Conservation (phyloP, 2,113 vertebrate genomes). For the Serinus canaria region DNA sequence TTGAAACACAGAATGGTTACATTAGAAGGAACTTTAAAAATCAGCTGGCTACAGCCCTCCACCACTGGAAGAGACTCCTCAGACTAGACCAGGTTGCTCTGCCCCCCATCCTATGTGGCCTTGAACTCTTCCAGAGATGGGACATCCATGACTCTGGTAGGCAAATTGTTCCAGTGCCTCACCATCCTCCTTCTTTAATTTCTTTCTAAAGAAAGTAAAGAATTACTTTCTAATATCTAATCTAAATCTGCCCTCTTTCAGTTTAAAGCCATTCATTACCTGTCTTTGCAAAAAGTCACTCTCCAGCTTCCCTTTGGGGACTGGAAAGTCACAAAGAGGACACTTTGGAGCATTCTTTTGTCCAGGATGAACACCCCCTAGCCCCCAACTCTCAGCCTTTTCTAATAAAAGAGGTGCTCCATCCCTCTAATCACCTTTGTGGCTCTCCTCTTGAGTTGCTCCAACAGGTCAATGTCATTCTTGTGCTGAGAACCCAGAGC, state of each 20-base stretch:
- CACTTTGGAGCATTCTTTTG: not conserved
- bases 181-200: not conserved
- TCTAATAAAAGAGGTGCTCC: not conserved
- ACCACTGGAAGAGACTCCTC: not conserved
- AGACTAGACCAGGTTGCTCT: not conserved
- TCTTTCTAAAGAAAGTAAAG: not conserved
- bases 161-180: not conserved
- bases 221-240: not conserved
- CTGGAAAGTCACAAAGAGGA: not conserved
- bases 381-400: not conserved
- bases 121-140: not conserved
- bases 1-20: not conserved
- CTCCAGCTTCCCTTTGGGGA: not conserved
- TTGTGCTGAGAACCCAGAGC: not conserved
- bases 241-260: not conserved
- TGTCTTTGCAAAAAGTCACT: not conserved
- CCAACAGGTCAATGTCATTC: not conserved
- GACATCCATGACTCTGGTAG: not conserved
- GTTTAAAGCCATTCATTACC: not conserved
- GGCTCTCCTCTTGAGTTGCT: not conserved
- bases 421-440: not conserved
- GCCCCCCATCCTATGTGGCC: too few relatives aligned
- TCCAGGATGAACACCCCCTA: accelerated
- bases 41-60: not conserved
- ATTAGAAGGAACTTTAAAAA: not conserved